Percentiles rank a stretch among this genome's conserved stretches.
Evolutionary conservation across 2,113 vertebrate genomes (phyloP).

Genomic region (Catharus minimus): DNA sequence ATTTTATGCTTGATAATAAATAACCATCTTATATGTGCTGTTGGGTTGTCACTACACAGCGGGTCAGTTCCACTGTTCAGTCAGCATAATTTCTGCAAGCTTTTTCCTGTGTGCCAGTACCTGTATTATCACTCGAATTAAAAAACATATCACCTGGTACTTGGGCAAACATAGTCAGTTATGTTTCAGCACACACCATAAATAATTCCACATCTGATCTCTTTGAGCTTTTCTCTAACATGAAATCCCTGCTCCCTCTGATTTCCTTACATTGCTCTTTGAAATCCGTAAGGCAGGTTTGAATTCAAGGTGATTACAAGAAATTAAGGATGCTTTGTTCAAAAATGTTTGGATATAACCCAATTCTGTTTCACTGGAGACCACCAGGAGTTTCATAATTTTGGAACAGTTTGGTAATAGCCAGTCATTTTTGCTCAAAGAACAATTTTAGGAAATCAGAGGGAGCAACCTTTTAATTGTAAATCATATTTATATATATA

Average conservation of each 20-base stretch:
- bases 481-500: not conserved
- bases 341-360: not conserved
- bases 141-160: not conserved
- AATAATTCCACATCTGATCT: not conserved
- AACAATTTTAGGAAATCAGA: not conserved
- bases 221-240: not conserved
- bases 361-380: not conserved
- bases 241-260: not conserved
- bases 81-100: not conserved
- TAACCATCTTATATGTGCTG: not conserved
- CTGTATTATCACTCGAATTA: accelerated
- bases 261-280: not conserved
- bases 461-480: not conserved
- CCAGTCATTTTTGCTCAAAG: not conserved
- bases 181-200: not conserved
- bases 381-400: not conserved
- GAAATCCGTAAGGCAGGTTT: not conserved
- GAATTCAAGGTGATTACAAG: not conserved
- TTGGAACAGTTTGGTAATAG: not conserved
- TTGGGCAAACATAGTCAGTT: not conserved
- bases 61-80: not conserved
- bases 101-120: not conserved
- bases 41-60: not conserved
- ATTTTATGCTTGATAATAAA: not conserved
- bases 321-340: not conserved